Evolutionary conservation across 2,797 vertebrate genomes (phyloP).

Genomic region (Thaleichthys pacificus): DNA sequence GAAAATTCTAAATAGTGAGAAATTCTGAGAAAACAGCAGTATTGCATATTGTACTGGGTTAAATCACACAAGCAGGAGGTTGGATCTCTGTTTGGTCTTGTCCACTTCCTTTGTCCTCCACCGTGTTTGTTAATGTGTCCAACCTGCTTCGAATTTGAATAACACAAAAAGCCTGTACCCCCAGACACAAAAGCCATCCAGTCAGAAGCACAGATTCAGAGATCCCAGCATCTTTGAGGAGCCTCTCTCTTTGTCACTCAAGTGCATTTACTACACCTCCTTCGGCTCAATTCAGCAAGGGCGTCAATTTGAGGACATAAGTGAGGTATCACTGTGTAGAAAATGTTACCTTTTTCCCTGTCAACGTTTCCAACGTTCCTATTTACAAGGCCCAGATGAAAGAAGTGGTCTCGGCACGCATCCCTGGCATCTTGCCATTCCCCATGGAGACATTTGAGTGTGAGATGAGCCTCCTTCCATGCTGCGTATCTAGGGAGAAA

Average conservation of each 20-base stretch:
- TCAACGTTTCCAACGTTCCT: constrained; percentile 73
- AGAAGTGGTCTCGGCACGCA: constrained; percentile 66
- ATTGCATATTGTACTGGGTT: constrained; percentile 36
- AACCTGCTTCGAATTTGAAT: constrained; percentile 56
- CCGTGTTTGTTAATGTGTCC: background rate
- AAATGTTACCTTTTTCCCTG: constrained; percentile 83
- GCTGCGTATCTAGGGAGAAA: constrained; percentile 87
- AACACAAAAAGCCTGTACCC: constrained; percentile 55
- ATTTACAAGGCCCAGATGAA: constrained; percentile 81
- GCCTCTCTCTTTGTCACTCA: constrained; percentile 59
- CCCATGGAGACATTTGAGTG: constrained; percentile 86
- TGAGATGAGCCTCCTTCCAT: constrained; percentile 88
- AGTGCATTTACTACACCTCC: constrained; percentile 75
- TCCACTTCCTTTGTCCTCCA: constrained; percentile 39
- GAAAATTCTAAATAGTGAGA: background rate
- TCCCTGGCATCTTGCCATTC: constrained; percentile 88
- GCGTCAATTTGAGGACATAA: constrained; percentile 84
- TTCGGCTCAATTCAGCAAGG: constrained; percentile 76
- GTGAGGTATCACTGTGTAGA: constrained; percentile 83
- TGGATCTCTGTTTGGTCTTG: constrained; percentile 39
- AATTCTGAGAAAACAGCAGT: background rate
- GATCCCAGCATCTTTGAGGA: constrained; percentile 18
- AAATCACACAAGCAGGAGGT: constrained; percentile 47
- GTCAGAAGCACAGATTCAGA: constrained; percentile 32
- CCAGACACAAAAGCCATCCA: constrained; percentile 49